Percentiles rank a stretch among this genome's conserved stretches.
Conservation (phyloP, 2,113 vertebrate genomes). For the Argyrosomus japonicus region DNA sequence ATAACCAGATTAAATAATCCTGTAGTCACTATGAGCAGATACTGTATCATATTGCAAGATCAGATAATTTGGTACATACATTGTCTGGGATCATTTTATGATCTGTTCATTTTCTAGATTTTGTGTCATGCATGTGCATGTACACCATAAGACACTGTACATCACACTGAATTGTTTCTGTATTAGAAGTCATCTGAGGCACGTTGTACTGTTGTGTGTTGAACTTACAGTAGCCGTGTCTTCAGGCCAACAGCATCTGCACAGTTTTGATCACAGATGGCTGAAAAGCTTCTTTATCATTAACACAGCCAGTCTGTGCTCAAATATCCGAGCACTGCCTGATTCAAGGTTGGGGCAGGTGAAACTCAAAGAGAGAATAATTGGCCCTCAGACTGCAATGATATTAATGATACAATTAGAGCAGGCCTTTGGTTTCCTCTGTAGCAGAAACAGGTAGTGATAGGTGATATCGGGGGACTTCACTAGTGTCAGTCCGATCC, state of each 20-base stretch:
- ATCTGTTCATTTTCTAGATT: no score
- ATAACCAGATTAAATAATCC: no score
- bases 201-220: background rate
- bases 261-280: conserved; percentile 54
- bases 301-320: conserved; percentile 12
- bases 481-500: conserved; percentile 77
- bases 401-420: conserved; percentile 81
- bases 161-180: background rate
- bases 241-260: background rate
- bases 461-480: conserved; percentile 76
- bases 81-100: no score
- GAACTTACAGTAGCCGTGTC: background rate
- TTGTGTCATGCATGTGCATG: background rate
- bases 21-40: no score
- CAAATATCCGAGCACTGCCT: conserved; percentile 2
- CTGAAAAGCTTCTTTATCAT: conserved; percentile 4
- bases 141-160: background rate
- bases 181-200: background rate
- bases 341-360: conserved; percentile 62
- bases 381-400: conserved; percentile 72
- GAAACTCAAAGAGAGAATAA: conserved; percentile 63
- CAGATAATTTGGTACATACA: no score
- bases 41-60: no score
- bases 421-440: conserved; percentile 64
- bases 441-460: conserved; percentile 77